A percentile compares a stretch with the other conserved stretches of the same genome.
These are phyloP conservation scores for Manis crassicaudata DNA, from an alignment of 2,797 vertebrate genomes.

Conservation along the genomic window DNA sequence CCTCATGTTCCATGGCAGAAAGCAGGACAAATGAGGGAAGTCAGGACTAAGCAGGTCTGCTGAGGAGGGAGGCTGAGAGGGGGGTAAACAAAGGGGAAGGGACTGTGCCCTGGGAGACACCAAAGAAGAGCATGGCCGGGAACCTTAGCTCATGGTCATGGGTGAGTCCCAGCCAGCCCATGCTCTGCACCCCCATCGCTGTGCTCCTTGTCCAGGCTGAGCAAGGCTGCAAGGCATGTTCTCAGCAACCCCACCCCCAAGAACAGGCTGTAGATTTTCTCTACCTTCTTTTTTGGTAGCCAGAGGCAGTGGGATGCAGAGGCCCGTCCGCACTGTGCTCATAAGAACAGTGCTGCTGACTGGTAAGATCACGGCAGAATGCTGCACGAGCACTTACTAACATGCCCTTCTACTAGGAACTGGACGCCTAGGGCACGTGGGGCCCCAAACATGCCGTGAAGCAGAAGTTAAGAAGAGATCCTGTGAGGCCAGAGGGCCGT, in stretches of 20 bases:
- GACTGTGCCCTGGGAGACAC: neutral
- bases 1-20: neutral
- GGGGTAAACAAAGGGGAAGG: neutral
- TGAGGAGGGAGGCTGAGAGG: neutral
- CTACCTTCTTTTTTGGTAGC: neutral
- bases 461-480: neutral
- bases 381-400: neutral
- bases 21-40: neutral
- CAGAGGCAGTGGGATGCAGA: neutral
- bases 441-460: neutral
- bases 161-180: neutral
- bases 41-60: neutral
- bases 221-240: neutral
- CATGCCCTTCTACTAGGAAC: neutral
- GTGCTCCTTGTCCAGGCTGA: neutral
- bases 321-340: neutral
- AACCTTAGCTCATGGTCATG: neutral
- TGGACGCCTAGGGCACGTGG: neutral
- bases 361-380: neutral
- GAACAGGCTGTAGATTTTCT: neutral
- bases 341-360: neutral
- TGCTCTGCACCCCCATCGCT: fast-evolving
- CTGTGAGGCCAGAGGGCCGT: neutral
- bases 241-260: neutral
- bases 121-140: neutral